Conservation (phyloP, 2,797 vertebrate genomes). For the Taeniopygia guttata region DNA sequence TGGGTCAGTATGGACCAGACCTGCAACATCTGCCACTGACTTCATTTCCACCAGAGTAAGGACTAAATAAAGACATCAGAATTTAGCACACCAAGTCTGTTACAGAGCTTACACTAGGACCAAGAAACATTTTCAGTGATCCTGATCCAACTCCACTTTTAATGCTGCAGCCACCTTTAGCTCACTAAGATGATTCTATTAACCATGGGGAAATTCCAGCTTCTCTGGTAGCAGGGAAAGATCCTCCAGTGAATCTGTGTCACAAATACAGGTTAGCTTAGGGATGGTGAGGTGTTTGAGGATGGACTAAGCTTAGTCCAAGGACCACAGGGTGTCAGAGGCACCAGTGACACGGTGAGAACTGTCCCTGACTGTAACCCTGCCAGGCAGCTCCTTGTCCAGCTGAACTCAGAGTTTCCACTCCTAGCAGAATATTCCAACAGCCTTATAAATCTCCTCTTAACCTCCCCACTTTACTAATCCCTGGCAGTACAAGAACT, state of each 20-base stretch:
- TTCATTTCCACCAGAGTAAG: not conserved
- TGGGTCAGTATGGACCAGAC: not conserved
- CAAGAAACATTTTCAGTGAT: not conserved
- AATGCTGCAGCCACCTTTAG: not conserved
- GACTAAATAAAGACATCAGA: not conserved
- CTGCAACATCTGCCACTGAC: not conserved
- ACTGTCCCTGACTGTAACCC: not conserved
- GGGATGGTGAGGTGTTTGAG: not conserved
- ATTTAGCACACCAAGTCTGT: not conserved
- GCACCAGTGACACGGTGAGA: not conserved
- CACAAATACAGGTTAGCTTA: not conserved
- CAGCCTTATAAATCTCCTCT: slow-evolving; percentile 18
- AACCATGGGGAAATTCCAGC: not conserved
- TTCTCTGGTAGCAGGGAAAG: not conserved
- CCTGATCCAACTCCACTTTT: not conserved
- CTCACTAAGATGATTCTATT: not conserved
- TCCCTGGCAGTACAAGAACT: not conserved
- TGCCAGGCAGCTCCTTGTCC: not conserved
- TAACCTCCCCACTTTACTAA: not conserved
- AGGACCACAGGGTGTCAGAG: not conserved
- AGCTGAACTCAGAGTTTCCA: not conserved
- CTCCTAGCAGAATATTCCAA: not conserved
- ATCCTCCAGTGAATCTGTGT: not conserved
- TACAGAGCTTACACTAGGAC: not conserved
- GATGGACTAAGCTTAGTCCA: not conserved